Evolutionary conservation across 2,888 invertebrate species (phyloP), one percentile per base, ranked within the genome.

Genomic region (Acanthosoma haemorrhoidale): DNA sequence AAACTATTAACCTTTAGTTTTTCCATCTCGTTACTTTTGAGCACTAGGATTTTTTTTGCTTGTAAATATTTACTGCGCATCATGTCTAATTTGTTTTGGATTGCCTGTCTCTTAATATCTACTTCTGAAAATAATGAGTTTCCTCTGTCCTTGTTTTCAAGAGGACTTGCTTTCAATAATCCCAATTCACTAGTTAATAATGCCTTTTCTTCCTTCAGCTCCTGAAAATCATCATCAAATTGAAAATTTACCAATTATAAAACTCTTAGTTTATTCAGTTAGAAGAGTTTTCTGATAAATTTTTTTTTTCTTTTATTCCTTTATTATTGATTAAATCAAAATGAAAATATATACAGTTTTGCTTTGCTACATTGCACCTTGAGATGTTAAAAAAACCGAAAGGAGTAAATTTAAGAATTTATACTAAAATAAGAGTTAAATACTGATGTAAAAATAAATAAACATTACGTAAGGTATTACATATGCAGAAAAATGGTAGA

Each of bases 51-150:
- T 67, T 72, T 75, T 68, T 76, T 76, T 43, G 75, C 61, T 39
- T 68, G 66, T 38, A 69, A 69, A 72, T 76, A 75, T 66, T 75
- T 76, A 16, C 69, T 70, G 8, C 70, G 51, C 59, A 73, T 57
- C 0, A 57, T 58, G 68, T 74, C 73, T 11, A 75, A 68, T 43
- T 72, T 73, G 2, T 72, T 43, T 60, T 73, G 73, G 25, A 76
- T 73, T 25, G 72, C 63, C 68, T 75, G 72, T 36, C 77, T 71
- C 29, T 76, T 75, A 43, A 77, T 77, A 43, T 77, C 77, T 0
- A 77, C 76, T 74, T 77, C 77, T 38, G 76, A 75, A 73, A 77
- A 77, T 9, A 77, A 69, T 3, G 77, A 77, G 69, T 77, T 77
- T 13, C 77, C 77, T 31, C 76, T 71, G 57, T 72, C 74, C 16